Percentiles rank a stretch among this genome's conserved stretches.
phyloP scores from a whole-genome alignment of 2,113 vertebrate genomes.

The Pituophis catenifer region DNA sequence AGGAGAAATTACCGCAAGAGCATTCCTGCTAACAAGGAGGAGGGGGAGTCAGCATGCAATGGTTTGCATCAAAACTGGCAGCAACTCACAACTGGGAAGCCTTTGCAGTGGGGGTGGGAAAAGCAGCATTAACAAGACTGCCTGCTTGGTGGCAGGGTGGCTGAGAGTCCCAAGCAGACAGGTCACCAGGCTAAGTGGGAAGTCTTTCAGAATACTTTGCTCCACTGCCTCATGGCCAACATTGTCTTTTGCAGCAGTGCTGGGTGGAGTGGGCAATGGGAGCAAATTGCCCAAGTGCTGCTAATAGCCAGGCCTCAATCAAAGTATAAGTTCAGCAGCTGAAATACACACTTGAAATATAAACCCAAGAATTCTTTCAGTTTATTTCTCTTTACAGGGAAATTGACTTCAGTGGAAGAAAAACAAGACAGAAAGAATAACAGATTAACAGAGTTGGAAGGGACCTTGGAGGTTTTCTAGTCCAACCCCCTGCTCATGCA shows the following conservation, averaged over 20 bases:
- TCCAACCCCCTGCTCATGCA: background rate
- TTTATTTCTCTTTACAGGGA: background rate
- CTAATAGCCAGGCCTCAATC: background rate
- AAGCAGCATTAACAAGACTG: constrained; percentile 61
- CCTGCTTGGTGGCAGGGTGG: constrained; percentile 33
- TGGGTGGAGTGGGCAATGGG: background rate
- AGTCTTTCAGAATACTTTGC: background rate
- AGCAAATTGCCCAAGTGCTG: background rate
- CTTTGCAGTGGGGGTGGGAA: constrained; percentile 9
- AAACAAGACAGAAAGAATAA: background rate
- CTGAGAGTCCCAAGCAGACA: constrained; percentile 13
- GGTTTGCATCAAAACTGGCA: constrained; percentile 79
- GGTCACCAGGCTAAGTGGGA: background rate
- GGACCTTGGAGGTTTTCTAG: background rate
- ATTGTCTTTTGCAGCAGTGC: background rate
- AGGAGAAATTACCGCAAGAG: constrained; percentile 53
- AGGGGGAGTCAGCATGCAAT: constrained; percentile 44
- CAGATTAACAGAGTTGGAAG: background rate
- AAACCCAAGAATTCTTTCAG: background rate
- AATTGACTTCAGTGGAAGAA: background rate
- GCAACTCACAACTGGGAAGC: constrained; percentile 65
- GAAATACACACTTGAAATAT: background rate
- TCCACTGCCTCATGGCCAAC: background rate
- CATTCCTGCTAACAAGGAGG: constrained; percentile 54
- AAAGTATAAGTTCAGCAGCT: background rate